Evolutionary conservation across 2,113 vertebrate genomes (phyloP).

Genomic region (Baryphthengus martii): DNA sequence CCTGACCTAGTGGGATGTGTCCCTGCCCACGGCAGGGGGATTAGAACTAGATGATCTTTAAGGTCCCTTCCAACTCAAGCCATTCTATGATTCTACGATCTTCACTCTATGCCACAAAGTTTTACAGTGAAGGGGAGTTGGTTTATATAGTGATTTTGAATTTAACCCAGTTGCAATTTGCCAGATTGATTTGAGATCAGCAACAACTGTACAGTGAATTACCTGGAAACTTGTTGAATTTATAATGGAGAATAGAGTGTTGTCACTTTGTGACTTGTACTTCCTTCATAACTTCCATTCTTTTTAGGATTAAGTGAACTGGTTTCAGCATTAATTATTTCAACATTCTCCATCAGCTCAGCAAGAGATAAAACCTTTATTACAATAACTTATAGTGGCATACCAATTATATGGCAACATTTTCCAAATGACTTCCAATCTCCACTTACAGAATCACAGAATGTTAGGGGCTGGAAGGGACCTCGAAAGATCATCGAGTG

Average conservation of each 20-base stretch:
- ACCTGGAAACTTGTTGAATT: not conserved
- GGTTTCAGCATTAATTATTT: not conserved
- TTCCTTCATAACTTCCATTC: not conserved
- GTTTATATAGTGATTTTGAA: not conserved
- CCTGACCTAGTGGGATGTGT: too few relatives aligned
- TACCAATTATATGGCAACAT: not conserved
- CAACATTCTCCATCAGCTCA: not conserved
- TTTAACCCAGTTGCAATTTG: not conserved
- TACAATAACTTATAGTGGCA: not conserved
- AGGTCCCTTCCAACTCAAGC: too few relatives aligned
- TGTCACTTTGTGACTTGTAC: not conserved
- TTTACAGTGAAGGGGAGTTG: not conserved
- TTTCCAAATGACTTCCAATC: not conserved
- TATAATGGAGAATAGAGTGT: not conserved
- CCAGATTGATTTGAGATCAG: not conserved
- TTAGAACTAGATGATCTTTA: too few relatives aligned
- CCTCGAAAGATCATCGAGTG: too few relatives aligned
- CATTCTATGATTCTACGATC: too few relatives aligned
- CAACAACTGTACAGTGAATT: not conserved
- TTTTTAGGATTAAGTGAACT: not conserved
- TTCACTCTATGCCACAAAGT: not conserved
- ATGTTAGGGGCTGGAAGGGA: too few relatives aligned
- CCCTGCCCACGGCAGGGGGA: too few relatives aligned
- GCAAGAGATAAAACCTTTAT: not conserved
- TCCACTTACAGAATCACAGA: too few relatives aligned